Base-by-base conservation (phyloP, 2,888 invertebrate species). In the Pterostichus madidus region DNA sequence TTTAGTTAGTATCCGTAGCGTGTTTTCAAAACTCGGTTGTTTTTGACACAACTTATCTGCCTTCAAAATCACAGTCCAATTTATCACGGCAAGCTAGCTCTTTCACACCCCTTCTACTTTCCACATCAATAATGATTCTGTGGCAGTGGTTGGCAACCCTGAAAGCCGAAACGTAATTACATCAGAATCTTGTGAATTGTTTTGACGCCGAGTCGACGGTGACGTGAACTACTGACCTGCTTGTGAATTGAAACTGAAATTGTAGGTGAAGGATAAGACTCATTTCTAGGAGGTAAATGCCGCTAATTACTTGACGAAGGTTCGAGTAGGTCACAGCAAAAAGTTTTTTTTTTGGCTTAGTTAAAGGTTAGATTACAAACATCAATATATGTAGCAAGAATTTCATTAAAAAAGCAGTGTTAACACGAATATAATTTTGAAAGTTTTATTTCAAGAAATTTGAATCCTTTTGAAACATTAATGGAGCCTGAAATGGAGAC, bases 201-300 rank as follows among this genome's bases (percentile, higher is more conserved):
- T 71, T 71, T 71, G 68, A 44, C 68, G 68, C 68, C 17, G 39
- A 13, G 24, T 11, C 56, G 17, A 7, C 32, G 35, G 8, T 17
- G 44, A 71, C 7, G 68, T 44, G 68, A 71, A 71, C 68, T 71
- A 71, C 68, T 71, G 68, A 71, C 68, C 68, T 71, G 44, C 10
- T 71, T 71, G 11, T 15, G 46, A 15, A 13, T 31, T 71, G 17
- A 15, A 39, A n/a, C 68, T 39, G 39, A 46, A 56, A 71, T 71
- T 71, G 39, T 71, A 44, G 68, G 68, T 71, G 39, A 71, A 71
- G 68, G 68, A 44, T 39, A 71, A 71, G 68, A 71, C 39, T n/a
- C 68, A 71, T 13, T 39, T 44, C 68, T 64, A 64, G 32, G 17
- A 39, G 68, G 39, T 71, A 71, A 71, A 71, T 71, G 44, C 13